Percentiles rank a stretch among this genome's conserved stretches.
These are phyloP conservation scores for Alosa sapidissima DNA, from an alignment of 2,797 vertebrate genomes.

Conservation along the genomic window DNA sequence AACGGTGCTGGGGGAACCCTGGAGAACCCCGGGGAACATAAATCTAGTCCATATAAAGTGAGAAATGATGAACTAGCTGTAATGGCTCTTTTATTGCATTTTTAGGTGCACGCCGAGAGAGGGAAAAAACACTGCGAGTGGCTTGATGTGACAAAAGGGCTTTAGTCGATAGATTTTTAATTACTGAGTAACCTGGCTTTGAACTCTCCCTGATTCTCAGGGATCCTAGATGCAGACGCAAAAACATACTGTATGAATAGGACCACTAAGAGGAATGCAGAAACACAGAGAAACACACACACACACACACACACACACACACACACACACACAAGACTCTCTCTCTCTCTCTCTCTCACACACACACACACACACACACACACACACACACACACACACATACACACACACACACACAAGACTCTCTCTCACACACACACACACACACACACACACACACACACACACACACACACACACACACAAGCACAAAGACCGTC, in stretches of 20 bases:
- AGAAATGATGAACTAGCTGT: not conserved
- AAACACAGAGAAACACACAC: too few relatives aligned
- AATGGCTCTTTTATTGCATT: not conserved
- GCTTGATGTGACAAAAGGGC: slow-evolving; percentile 6
- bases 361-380: not conserved
- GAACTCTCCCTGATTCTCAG: not conserved
- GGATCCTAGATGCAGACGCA: not conserved
- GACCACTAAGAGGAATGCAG: not conserved
- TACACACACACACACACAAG: not conserved
- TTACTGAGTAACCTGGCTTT: not conserved
- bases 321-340: not conserved
- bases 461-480: not conserved
- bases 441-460: not conserved
- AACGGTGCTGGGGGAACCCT: not conserved
- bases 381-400: not conserved
- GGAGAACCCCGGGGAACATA: not conserved
- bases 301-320: not conserved
- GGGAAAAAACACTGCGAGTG: not conserved
- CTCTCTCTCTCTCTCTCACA: not conserved
- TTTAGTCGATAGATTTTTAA: not conserved
- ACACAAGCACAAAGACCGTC: not conserved
- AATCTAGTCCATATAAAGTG: not conserved
- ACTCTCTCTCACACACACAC: not conserved
- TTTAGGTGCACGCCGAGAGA: not conserved
- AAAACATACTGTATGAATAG: not conserved